Evolutionary conservation across 2,113 vertebrate genomes (phyloP).

Genomic region (Mellivora capensis): DNA sequence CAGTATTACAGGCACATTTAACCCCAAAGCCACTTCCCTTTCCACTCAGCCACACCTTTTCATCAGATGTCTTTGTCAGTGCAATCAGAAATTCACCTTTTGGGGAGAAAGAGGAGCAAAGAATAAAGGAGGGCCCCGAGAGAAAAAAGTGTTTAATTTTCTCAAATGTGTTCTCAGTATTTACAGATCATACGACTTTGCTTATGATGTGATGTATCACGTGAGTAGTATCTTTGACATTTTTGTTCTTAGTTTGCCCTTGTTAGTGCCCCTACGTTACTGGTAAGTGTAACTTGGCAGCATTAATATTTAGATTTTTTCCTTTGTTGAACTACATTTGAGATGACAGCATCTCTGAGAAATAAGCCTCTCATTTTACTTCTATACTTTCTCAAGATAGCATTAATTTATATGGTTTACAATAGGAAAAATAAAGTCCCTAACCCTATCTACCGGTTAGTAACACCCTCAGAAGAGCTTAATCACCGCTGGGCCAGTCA

Average conservation of each 20-base stretch:
- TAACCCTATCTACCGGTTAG: neutral
- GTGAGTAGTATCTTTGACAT: neutral
- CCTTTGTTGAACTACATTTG: neutral
- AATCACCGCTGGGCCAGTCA: neutral
- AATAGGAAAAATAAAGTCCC: neutral
- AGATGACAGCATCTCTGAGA: neutral
- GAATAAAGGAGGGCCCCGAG: neutral
- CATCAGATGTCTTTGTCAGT: neutral
- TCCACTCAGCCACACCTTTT: neutral
- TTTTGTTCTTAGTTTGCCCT: neutral
- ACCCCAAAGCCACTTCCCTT: neutral
- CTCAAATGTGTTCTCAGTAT: neutral
- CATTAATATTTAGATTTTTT: constrained; percentile 9
- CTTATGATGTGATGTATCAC: neutral
- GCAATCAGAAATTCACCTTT: neutral
- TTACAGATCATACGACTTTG: neutral
- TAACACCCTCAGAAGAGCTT: neutral
- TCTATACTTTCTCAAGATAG: neutral
- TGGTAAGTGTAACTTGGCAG: neutral
- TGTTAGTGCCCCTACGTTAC: neutral
- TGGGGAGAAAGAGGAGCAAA: too few relatives aligned
- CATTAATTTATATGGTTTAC: neutral
- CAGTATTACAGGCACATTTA: neutral
- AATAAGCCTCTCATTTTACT: neutral
- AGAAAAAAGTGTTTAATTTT: neutral